Evolutionary conservation across 2,888 invertebrate genomes (phyloP).

Genomic region (Apantesis nais): DNA sequence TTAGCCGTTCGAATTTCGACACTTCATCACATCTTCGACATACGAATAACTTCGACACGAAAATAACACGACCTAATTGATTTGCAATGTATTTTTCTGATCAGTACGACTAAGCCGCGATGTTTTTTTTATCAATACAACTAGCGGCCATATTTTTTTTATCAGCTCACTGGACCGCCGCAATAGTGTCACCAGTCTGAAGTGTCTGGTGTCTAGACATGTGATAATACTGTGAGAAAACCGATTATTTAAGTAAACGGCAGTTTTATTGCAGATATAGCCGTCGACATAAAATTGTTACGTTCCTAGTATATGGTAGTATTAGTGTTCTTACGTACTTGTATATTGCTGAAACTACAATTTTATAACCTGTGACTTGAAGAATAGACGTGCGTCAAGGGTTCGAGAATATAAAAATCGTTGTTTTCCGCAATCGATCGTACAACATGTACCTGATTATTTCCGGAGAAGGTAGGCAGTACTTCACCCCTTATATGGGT

Average conservation of each 20-base stretch:
- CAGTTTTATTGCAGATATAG: conserved; percentile 12
- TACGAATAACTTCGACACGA: too few species aligned
- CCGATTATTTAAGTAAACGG: conserved; percentile 9
- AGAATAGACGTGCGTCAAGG: neutral
- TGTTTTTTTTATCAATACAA: too few species aligned
- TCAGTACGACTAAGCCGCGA: too few species aligned
- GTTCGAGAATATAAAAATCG: neutral
- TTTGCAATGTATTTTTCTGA: too few species aligned
- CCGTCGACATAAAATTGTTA: conserved; percentile 14
- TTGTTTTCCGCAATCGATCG: neutral
- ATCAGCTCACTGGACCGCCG: too few species aligned
- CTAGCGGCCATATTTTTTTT: too few species aligned
- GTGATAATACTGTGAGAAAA: conserved; percentile 10
- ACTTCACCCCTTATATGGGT: too few species aligned
- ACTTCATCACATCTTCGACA: too few species aligned
- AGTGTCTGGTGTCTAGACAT: neutral
- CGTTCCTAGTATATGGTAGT: neutral
- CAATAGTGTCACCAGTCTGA: neutral
- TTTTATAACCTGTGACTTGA: conserved; percentile 7
- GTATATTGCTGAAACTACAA: neutral
- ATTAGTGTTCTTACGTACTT: neutral
- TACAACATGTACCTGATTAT: neutral
- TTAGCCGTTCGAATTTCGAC: too few species aligned
- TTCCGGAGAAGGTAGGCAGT: too few species aligned
- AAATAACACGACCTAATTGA: too few species aligned